Evolutionary conservation across 2,888 invertebrate genomes (phyloP).

Genomic region (Heterodera filipjevi): DNA sequence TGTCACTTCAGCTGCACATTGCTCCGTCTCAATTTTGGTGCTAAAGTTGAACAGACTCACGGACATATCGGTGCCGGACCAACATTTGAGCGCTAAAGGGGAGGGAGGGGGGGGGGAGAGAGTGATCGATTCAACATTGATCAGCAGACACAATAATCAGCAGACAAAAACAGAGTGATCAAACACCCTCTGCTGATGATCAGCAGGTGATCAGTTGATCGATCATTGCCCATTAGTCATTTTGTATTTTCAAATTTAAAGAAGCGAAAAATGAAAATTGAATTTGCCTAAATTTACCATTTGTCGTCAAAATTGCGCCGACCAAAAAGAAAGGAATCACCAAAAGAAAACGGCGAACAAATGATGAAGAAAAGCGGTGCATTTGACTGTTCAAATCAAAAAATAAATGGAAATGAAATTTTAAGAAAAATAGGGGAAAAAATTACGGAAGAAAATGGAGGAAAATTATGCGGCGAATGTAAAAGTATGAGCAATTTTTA

Average conservation of each 20-base stretch:
- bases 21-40: not conserved
- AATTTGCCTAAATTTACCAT: constrained; percentile 68
- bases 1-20: not conserved
- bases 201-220: too few species aligned
- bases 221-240: too few species aligned
- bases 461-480: not conserved
- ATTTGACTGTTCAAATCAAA: not conserved
- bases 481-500: not conserved
- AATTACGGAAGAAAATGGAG: not conserved
- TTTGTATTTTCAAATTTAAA: not conserved
- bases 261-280: constrained; percentile 27
- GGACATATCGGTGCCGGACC: not conserved
- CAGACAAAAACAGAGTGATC: too few species aligned
- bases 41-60: not conserved
- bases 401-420: not conserved
- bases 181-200: too few species aligned
- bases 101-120: too few species aligned
- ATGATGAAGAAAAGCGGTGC: not conserved
- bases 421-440: not conserved
- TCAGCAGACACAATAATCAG: too few species aligned
- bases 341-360: not conserved
- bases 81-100: not conserved
- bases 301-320: not conserved
- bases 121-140: too few species aligned
- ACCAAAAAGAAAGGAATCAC: not conserved